Evolutionary conservation across 2,797 vertebrate species (phyloP), one percentile per base, ranked within the genome.

Genomic region (Cynodonichthys magdalenae): DNA sequence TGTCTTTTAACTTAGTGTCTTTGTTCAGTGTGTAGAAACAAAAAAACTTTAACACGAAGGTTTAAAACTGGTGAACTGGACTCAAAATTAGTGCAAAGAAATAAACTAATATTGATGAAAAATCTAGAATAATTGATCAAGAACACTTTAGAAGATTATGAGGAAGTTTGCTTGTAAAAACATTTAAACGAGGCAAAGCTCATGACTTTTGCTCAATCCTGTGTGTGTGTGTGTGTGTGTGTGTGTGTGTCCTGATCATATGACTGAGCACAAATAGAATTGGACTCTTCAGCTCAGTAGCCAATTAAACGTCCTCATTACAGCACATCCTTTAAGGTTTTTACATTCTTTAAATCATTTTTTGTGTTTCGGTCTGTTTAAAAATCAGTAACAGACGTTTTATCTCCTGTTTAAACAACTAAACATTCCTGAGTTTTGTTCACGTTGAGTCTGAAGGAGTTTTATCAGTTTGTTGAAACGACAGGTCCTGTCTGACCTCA

Each of bases 381-480:
- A 36, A 31, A 47, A 28, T 12, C 5, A 2, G 5, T 6, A 15
- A 10, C 27, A 3, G 9, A 17, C 6, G 15, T 41, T 3, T 1
- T 42, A 12, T 42, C 3, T 15, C 6, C 42, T 46, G n/a, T 45
- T 15, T 19, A 51, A 44, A 44, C 5, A 4, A 11, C 0, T 15
- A 7, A 34, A 20, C 44, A 4, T 6, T 28, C 19, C 12, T 3
- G 12, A 41, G n/a, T 15, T 36, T 49, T 8, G 19, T 41, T 39
- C 15, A 18, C 18, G 27, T 27, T 24, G 47, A 34, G 52, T 68
- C 66, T 70, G 27, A 12, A 31, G 55, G 31, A 15, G 39, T 48
- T 68, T 80, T 81, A 75, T 82, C 73, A 58, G 29, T 46, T 36
- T 75, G 45, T 82, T 48, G 46, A n/a, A n/a, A n/a, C n/a, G n/a